These are phyloP conservation scores for Palythoa heliodiscus DNA, from an alignment of 92 coral and sea anemone species.

Conservation along the genomic window DNA sequence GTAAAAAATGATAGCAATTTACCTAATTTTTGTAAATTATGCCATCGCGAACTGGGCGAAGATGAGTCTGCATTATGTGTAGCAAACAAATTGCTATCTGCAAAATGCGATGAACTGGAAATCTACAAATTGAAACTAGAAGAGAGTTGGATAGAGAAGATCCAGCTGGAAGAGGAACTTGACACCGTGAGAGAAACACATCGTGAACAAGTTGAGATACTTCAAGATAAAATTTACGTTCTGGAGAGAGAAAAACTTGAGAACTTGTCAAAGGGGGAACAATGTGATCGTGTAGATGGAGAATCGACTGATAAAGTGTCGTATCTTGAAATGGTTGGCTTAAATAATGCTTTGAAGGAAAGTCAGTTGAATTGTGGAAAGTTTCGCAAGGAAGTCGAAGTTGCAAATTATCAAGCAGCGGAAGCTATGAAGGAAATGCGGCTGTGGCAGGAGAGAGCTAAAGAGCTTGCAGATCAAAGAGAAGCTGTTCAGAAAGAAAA, in stretches of 20 bases:
- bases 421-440: constrained; percentile 67
- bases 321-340: constrained; percentile 32
- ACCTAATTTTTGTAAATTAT: neutral
- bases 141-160: constrained; percentile 66
- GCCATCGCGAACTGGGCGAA: constrained; percentile 32
- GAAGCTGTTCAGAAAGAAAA: constrained; percentile 42
- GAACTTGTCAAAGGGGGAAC: constrained; percentile 39
- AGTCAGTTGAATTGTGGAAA: constrained; percentile 54
- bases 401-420: constrained; percentile 58
- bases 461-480: constrained; percentile 62
- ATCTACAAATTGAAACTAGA: constrained; percentile 60
- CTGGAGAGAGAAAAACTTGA: neutral
- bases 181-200: constrained; percentile 48
- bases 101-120: constrained; percentile 56
- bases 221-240: constrained; percentile 37
- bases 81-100: constrained; percentile 57
- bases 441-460: constrained; percentile 70
- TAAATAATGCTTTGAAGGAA: constrained; percentile 53
- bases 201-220: constrained; percentile 42
- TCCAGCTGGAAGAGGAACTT: constrained; percentile 67
- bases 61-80: constrained; percentile 57
- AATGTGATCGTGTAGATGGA: constrained; percentile 34
- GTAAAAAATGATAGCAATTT: neutral
- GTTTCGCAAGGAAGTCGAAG: constrained; percentile 54
- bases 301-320: constrained; percentile 50